Base-by-base conservation (phyloP, 2,113 vertebrate genomes). In the Castor canadensis region DNA sequence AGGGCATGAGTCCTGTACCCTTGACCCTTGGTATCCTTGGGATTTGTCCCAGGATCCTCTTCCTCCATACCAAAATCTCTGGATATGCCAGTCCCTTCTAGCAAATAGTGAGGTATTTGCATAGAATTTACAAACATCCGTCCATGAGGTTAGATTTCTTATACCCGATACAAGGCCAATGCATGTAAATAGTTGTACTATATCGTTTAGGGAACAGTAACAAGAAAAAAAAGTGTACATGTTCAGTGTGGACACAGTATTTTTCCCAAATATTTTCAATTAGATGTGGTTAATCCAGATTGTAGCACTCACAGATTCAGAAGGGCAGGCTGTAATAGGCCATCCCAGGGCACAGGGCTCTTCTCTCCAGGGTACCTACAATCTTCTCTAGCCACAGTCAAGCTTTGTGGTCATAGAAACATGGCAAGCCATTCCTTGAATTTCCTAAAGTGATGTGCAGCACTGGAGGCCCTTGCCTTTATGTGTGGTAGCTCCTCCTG, bases 401-500 rank as follows among this genome's bases (percentile, higher is more conserved):
- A 2, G 71, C 6, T 87, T 47, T 35, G 35, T 24, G 9, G 72
- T 30, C 22, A 0, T 0, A 20, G 87, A 19, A 35, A 62, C 5
- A 4, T 1, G 1, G 24, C 28, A 19, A 30, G 56, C 38, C 43
- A 6, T 30, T 15, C 40, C 20, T 35, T 24, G 38, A 62, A 10
- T 47, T 56, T 54, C 79, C 52, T 54, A 83, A 77, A 28, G 2
- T 40, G 20, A 3, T 0, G 0, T 32, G 26, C 6, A 35, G 28
- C 7, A 0, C 6, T 49, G 12, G 47, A 38, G 22, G 8, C 9
- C 28, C 60, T 28, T 38, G 17, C 1, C 15, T 0, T 2, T 13
- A 1, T 35, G 24, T 0, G 2, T 11, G 2, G 47, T 12, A 1
- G 19, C 45, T 26, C 0, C 0, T 1, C 35, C 28, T n/a, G 67